Evolutionary conservation across 2,888 invertebrate species (phyloP).

Genomic region (Nomada goodeniana): DNA sequence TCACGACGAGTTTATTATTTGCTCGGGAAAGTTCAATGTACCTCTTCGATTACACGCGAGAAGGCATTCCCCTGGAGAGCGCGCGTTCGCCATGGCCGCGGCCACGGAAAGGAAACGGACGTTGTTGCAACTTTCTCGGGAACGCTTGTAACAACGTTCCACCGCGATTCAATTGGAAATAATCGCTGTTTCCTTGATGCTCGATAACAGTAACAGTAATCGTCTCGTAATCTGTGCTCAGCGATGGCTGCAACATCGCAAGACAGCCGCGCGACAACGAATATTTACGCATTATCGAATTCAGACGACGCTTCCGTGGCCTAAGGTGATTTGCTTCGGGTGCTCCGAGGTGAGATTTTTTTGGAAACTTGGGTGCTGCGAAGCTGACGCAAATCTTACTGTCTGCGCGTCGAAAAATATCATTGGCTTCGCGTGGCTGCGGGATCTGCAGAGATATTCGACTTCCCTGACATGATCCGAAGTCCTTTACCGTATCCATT

Average conservation of each 20-base stretch:
- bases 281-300: too few relatives aligned
- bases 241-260: too few relatives aligned
- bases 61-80: constrained; percentile 5
- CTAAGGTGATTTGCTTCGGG: too few relatives aligned
- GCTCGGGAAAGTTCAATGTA: constrained; percentile 69
- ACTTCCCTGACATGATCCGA: constrained; percentile 15
- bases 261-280: too few relatives aligned
- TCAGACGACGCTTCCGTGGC: too few relatives aligned
- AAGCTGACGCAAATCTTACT: neutral
- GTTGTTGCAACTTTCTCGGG: constrained; percentile 36
- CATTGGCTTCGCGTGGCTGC: neutral
- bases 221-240: too few relatives aligned
- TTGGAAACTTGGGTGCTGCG: too few relatives aligned
- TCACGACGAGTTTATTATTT: constrained; percentile 63
- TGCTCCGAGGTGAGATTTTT: too few relatives aligned
- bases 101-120: constrained; percentile 39
- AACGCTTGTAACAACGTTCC: constrained; percentile 5
- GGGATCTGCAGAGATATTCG: constrained; percentile 21
- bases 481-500: constrained; percentile 27
- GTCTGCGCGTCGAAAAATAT: neutral
- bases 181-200: neutral
- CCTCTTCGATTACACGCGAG: constrained; percentile 36
- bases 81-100: constrained; percentile 1
- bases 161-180: neutral
- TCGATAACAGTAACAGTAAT: too few relatives aligned